Base-by-base conservation (phyloP, 2,113 vertebrate species). In the Ochotona princeps region DNA sequence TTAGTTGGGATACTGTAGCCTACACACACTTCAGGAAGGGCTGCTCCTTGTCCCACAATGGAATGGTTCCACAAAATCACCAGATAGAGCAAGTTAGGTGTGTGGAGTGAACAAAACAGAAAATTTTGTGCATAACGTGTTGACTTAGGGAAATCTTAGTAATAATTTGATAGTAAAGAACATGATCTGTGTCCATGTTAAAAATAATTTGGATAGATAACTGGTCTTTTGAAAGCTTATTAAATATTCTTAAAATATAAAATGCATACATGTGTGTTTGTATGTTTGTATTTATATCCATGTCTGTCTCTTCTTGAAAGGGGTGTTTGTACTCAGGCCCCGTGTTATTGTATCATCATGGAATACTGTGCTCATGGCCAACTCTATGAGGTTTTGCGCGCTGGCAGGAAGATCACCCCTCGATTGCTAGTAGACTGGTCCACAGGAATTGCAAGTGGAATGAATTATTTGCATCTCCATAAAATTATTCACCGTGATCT, bases 401-500 rank as follows among this genome's bases (percentile, higher is more conserved):
- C 99, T 0, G 99, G 99, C 26, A 98, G 99, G 72, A 99, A 99
- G 94, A 98, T 99, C 96, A 99, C 99, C 0, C 99, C 99, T 0
- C 97, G 98, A 14, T 97, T 99, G 92, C 98, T 99, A 54, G 99
- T 99, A 94, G 99, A 99, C 97, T 99, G 99, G 99, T 99, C 99
- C 94, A 98, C 99, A 0, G 99, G 99, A 83, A 99, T 99, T 28
- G 99, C 99, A 66, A 99, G 99, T 9, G 99, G 99, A 93, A 99
- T 99, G 99, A 99, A 99, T 98, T 99, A 99, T 96, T 98, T 99
- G 78, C 99, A 99, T 96, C 98, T 99, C 54, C 99, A 99, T 98
- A 99, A 99, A 97, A 99, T 99, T 98, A 99, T 99, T 97, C 99
- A 99, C 97, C 98, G 99, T 96, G 99, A 99, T 97, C 99, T 99